A percentile compares a stretch with the other conserved stretches of the same genome.
phyloP scores from a whole-genome alignment of 2,113 vertebrate genomes.

The Leptodactylus fuscus region DNA sequence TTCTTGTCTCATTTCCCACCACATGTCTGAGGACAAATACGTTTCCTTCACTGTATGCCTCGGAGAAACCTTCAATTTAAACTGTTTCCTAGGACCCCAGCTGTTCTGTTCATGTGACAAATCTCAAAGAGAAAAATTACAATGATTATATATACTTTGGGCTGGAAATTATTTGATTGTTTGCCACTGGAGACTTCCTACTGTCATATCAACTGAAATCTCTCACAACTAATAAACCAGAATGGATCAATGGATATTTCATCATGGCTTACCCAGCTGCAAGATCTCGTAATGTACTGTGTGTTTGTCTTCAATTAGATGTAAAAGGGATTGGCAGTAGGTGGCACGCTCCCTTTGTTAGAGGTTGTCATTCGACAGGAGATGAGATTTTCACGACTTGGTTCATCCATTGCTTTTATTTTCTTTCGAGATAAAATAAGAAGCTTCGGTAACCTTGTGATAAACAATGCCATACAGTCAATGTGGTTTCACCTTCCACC shows the following conservation, averaged over 20 bases:
- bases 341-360: constrained; percentile 59
- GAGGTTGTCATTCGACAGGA: constrained; percentile 59
- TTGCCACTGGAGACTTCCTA: constrained; percentile 57
- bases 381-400: constrained; percentile 33
- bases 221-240: constrained; percentile 59
- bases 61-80: constrained; percentile 57
- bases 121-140: constrained; percentile 62
- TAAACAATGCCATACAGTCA: constrained; percentile 48
- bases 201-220: constrained; percentile 55
- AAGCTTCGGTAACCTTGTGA: constrained; percentile 28
- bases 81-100: constrained; percentile 60
- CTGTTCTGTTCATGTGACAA: constrained; percentile 59
- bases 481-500: constrained; percentile 70
- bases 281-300: constrained; percentile 50
- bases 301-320: constrained; percentile 42
- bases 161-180: constrained; percentile 56
- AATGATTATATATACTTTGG: constrained; percentile 42
- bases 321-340: constrained; percentile 28
- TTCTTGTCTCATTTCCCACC: constrained; percentile 30
- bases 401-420: constrained; percentile 61
- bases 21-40: constrained; percentile 28
- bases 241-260: constrained; percentile 64
- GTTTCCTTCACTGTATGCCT: constrained; percentile 61
- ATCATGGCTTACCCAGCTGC: constrained; percentile 64
- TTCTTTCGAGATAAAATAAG: constrained; percentile 56